A percentile compares a stretch with the other conserved stretches of the same genome.
Evolutionary conservation across 2,888 invertebrate genomes (phyloP).

Genomic region (Harpalus rubripes): DNA sequence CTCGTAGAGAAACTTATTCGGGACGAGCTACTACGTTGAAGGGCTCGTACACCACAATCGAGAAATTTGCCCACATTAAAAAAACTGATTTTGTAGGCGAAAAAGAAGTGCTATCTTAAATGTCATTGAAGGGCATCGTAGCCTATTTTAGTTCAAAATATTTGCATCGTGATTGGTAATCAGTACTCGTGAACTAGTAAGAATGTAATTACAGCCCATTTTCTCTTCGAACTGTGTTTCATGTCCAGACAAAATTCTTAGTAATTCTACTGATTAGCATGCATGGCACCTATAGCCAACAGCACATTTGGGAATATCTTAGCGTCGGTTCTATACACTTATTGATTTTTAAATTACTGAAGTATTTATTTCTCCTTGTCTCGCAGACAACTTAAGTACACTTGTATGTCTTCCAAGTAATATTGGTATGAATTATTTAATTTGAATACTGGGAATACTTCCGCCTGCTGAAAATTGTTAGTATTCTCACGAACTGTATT

Average conservation of each 20-base stretch:
- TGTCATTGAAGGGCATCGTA: background rate
- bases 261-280: slow-evolving; percentile 48
- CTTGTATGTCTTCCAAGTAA: slow-evolving; percentile 18
- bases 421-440: slow-evolving; percentile 40
- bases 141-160: background rate
- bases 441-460: slow-evolving; percentile 11
- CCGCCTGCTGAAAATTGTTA: slow-evolving; percentile 15
- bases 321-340: slow-evolving; percentile 26
- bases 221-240: slow-evolving; percentile 7
- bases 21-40: no score
- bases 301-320: slow-evolving; percentile 58
- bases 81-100: no score
- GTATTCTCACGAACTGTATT: slow-evolving; percentile 9
- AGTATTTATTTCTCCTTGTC: slow-evolving; percentile 12
- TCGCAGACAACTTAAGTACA: slow-evolving; percentile 20
- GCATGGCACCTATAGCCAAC: slow-evolving; percentile 17
- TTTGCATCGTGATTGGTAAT: slow-evolving; percentile 6
- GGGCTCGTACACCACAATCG: no score
- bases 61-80: no score
- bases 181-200: slow-evolving; percentile 10
- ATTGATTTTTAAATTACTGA: slow-evolving; percentile 47
- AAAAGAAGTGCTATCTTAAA: no score
- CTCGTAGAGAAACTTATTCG: no score
- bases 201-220: slow-evolving; percentile 29
- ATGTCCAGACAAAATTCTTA: slow-evolving; percentile 53